Conservation (phyloP, 2,113 vertebrate species). For the Hirundichthys speculiger region DNA sequence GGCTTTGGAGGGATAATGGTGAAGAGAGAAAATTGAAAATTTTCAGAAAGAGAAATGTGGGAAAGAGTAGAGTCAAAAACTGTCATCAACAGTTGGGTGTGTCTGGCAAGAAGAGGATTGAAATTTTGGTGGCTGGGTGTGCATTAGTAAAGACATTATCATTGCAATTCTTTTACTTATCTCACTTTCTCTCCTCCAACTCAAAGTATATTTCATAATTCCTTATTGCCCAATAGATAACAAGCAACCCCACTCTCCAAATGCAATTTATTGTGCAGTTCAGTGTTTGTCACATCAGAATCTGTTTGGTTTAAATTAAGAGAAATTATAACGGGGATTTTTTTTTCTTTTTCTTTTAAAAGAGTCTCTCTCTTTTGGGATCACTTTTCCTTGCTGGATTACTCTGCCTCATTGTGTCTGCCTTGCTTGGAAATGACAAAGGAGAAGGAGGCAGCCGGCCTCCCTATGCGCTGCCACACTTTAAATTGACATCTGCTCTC, state of each 20-base stretch:
- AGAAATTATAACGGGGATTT: slow-evolving; percentile 59
- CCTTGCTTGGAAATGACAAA: slow-evolving; percentile 64
- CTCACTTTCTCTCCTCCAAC: background rate
- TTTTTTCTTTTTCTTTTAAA: slow-evolving; percentile 48
- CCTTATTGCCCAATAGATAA: slow-evolving; percentile 55
- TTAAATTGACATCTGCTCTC: slow-evolving; percentile 75
- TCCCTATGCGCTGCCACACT: slow-evolving; percentile 37
- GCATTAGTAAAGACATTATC: slow-evolving; percentile 5
- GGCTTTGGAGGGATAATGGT: slow-evolving; percentile 32
- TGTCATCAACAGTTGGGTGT: slow-evolving; percentile 20
- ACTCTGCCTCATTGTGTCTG: slow-evolving; percentile 32
- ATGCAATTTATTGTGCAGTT: slow-evolving; percentile 65
- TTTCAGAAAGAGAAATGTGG: slow-evolving; percentile 10
- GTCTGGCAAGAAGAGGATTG: background rate
- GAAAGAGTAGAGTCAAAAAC: slow-evolving; percentile 41
- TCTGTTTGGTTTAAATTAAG: slow-evolving; percentile 61
- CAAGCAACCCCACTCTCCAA: slow-evolving; percentile 42
- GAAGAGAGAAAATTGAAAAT: slow-evolving; percentile 15
- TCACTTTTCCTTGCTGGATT: slow-evolving; percentile 27
- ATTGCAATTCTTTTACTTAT: background rate
- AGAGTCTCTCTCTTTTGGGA: too few species aligned
- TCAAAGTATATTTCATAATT: slow-evolving; percentile 28
- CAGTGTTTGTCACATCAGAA: slow-evolving; percentile 51
- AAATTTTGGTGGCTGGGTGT: background rate
- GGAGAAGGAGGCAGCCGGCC: slow-evolving; percentile 60